Conservation (phyloP, 2,797 vertebrate genomes). For the Chrysocyon brachyurus region DNA sequence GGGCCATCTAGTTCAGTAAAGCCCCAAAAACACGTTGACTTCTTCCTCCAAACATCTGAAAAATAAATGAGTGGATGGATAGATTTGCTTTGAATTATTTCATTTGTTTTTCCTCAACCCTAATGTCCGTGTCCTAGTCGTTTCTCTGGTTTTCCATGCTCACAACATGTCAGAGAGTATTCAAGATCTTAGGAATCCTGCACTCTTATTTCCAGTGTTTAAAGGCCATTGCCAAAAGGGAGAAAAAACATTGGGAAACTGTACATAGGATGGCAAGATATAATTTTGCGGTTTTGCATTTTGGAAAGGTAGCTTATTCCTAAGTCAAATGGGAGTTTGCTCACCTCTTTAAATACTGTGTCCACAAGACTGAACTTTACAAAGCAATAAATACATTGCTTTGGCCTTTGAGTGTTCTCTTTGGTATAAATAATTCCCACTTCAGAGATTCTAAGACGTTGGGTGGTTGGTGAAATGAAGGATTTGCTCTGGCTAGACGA, state of each 20-base stretch:
- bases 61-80: not conserved
- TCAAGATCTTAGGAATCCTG: not conserved
- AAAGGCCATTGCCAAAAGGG: not conserved
- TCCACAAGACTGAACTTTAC: not conserved
- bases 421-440: not conserved
- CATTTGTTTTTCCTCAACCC: not conserved
- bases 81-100: not conserved
- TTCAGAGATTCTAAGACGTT: not conserved
- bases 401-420: not conserved
- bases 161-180: not conserved
- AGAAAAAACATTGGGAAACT: not conserved
- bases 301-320: not conserved
- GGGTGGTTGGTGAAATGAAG: not conserved
- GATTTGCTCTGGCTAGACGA: not conserved
- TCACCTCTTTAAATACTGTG: slow-evolving; percentile 8
- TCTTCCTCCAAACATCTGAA: slow-evolving; percentile 1
- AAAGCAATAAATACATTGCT: not conserved
- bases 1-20: not conserved
- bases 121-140: not conserved
- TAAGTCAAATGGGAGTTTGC: not conserved
- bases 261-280: not conserved
- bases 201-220: not conserved
- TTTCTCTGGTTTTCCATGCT: not conserved
- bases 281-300: slow-evolving; percentile 6
- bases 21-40: not conserved